Percentiles rank a stretch among this genome's conserved stretches.
Evolutionary conservation across 2,888 invertebrate genomes (phyloP).

Genomic region (Cerceris ruficornis): DNA sequence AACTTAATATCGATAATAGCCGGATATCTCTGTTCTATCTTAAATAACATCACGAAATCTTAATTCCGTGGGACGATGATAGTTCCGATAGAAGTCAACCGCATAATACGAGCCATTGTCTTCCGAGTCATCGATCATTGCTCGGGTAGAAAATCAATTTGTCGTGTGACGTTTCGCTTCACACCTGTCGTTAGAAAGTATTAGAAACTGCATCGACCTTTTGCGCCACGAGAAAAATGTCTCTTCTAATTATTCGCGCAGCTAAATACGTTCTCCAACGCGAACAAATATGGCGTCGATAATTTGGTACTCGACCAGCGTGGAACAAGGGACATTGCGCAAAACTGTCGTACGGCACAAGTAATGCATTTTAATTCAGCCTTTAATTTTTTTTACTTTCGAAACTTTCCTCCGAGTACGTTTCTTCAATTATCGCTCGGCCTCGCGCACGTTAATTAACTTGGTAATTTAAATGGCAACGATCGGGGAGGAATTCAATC

Average conservation of each 20-base stretch:
- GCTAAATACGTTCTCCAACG: background rate
- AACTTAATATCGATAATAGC: too few species aligned
- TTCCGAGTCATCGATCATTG: constrained; percentile 39
- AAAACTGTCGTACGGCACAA: background rate
- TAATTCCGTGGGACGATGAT: constrained; percentile 20
- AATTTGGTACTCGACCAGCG: background rate
- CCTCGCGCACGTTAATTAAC: background rate
- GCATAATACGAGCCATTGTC: constrained; percentile 16
- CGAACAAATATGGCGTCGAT: background rate
- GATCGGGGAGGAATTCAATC: too few species aligned
- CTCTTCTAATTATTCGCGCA: constrained; percentile 11
- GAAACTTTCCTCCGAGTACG: background rate
- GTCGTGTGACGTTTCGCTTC: constrained; percentile 38
- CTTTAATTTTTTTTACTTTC: background rate
- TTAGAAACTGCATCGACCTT: constrained; percentile 30
- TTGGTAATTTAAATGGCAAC: too few species aligned
- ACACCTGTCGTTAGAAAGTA: constrained; percentile 51
- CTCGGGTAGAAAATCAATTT: constrained; percentile 43
- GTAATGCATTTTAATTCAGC: too few species aligned
- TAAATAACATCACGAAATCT: background rate
- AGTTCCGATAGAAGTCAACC: background rate
- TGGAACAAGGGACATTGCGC: background rate
- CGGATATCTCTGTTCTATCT: too few species aligned
- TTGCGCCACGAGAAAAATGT: constrained; percentile 24
- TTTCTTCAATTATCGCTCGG: background rate